A percentile compares a stretch with the other conserved stretches of the same genome.
phyloP scores from a whole-genome alignment of 2,113 vertebrate genomes.

The Larimichthys crocea region DNA sequence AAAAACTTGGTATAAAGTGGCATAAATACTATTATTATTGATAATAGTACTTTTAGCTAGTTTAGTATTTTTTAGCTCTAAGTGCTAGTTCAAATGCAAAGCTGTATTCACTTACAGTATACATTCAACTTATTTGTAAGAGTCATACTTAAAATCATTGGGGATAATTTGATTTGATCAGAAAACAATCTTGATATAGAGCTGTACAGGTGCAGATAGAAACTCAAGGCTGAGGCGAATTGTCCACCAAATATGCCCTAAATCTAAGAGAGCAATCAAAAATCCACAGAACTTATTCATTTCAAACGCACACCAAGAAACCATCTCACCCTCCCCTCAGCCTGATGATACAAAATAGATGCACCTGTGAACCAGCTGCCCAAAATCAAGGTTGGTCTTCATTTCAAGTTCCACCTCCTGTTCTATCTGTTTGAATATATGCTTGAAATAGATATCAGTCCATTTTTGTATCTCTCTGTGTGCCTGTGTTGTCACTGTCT shows the following conservation, averaged over 20 bases:
- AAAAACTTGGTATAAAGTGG: background rate
- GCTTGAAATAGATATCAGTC: constrained; percentile 1
- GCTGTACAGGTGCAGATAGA: constrained; percentile 9
- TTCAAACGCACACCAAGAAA: constrained; percentile 15
- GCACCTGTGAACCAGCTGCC: constrained; percentile 46
- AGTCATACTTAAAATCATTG: background rate
- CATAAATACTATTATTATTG: no score
- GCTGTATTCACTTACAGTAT: background rate
- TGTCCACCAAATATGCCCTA: constrained; percentile 16
- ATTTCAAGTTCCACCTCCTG: background rate
- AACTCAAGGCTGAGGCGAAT: constrained; percentile 16
- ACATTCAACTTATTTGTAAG: no score
- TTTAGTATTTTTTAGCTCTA: background rate
- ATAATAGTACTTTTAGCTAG: no score
- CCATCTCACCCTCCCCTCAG: background rate
- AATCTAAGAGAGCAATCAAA: constrained; percentile 29
- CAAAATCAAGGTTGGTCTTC: constrained; percentile 39
- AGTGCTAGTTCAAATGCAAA: background rate
- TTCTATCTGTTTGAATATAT: constrained; percentile 2
- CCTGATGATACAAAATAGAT: constrained; percentile 47
- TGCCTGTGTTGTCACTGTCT: constrained; percentile 2
- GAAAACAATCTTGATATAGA: background rate
- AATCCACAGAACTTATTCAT: constrained; percentile 17
- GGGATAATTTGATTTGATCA: background rate
- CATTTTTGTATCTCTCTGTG: background rate